Conservation (phyloP, 2,797 vertebrate species). For the Cuculus canorus region DNA sequence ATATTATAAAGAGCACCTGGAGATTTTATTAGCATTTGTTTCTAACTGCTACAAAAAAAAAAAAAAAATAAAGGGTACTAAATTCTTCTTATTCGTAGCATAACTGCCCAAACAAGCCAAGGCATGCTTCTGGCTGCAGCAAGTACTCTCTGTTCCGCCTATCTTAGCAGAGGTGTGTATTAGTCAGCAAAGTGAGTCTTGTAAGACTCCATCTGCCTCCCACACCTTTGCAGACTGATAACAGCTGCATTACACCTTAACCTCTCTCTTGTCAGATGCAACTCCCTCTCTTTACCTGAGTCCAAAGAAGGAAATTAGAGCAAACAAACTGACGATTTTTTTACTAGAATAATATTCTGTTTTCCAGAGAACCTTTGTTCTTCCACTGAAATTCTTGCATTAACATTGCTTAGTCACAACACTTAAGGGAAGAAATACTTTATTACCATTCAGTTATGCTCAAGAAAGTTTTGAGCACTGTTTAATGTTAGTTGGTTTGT, state of each 20-base stretch:
- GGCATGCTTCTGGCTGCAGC: not conserved
- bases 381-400: not conserved
- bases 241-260: not conserved
- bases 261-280: not conserved
- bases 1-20: not conserved
- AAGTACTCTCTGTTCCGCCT: not conserved
- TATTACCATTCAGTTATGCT: not conserved
- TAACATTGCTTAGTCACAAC: not conserved
- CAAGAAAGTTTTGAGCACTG: not conserved
- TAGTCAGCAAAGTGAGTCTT: not conserved
- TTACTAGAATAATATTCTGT: not conserved
- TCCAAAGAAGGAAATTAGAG: not conserved
- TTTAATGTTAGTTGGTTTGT: not conserved
- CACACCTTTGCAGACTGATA: not conserved
- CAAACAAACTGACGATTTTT: not conserved
- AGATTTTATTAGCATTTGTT: not conserved
- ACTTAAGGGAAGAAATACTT: not conserved
- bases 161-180: not conserved
- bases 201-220: not conserved
- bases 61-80: too few species aligned
- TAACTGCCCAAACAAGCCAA: not conserved
- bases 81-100: not conserved
- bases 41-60: not conserved
- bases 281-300: not conserved
- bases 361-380: not conserved